A percentile compares a stretch with the other conserved stretches of the same genome.
Evolutionary conservation across 1,140 invertebrate genomes (phyloP).

Genomic region (Brachionus paranguensis): DNA sequence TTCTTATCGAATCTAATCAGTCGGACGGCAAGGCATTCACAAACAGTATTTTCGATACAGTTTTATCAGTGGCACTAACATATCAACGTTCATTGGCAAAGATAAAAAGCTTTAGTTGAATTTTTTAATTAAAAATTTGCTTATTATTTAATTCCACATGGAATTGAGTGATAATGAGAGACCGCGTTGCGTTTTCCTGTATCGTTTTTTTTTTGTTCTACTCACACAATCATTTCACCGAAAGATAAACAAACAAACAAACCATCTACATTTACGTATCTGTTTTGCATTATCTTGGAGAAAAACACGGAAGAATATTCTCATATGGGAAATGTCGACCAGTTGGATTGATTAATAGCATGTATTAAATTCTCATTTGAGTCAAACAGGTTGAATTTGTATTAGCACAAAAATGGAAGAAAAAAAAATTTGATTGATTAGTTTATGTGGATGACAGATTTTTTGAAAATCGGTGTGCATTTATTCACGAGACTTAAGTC

Average conservation of each 20-base stretch:
- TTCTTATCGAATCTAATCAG: background rate
- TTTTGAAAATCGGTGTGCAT: background rate
- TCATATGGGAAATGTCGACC: slow-evolving; percentile 20
- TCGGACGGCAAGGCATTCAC: background rate
- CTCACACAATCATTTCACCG: slow-evolving; percentile 12
- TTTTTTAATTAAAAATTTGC: background rate
- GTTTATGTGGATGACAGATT: slow-evolving; percentile 18
- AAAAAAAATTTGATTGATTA: background rate
- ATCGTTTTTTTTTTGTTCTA: background rate
- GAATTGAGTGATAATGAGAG: slow-evolving; percentile 4
- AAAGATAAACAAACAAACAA: slow-evolving; percentile 35
- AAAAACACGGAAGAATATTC: background rate
- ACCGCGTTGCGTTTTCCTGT: background rate
- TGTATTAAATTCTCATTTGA: slow-evolving; percentile 2
- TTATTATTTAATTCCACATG: slow-evolving; percentile 32
- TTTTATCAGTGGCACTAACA: background rate
- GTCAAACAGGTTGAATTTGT: slow-evolving; percentile 24
- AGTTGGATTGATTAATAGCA: slow-evolving; percentile 31
- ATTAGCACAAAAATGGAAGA: background rate
- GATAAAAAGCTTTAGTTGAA: background rate
- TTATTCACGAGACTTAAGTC: slow-evolving; percentile 2
- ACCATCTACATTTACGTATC: background rate
- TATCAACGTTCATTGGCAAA: background rate
- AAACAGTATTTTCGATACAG: background rate
- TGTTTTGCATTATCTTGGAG: slow-evolving; percentile 10